Conservation (phyloP, 2,888 invertebrate genomes). For the Autographa gamma region DNA sequence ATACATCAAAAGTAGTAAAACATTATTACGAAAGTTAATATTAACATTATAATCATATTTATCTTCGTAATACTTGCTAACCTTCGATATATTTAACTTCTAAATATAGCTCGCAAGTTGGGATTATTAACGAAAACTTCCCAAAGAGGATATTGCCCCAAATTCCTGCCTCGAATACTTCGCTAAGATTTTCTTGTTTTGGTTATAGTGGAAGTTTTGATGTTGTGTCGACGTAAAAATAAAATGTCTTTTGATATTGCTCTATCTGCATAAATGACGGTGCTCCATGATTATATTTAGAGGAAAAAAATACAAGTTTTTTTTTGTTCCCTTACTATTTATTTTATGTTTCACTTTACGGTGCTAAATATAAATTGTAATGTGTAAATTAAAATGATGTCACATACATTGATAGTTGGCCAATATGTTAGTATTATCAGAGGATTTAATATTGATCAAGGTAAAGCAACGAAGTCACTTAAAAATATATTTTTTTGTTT, state of each 20-base stretch:
- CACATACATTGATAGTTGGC: too few relatives aligned
- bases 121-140: conserved; percentile 44
- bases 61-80: conserved; percentile 24
- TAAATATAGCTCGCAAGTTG: conserved; percentile 31
- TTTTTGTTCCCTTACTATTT: too few relatives aligned
- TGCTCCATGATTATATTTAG: too few relatives aligned
- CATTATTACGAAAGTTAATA: background rate
- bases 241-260: background rate
- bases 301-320: too few relatives aligned
- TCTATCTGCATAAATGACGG: too few relatives aligned
- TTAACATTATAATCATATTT: conserved; percentile 24
- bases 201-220: conserved; percentile 32
- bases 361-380: too few relatives aligned
- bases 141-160: conserved; percentile 16
- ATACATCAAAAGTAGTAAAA: background rate
- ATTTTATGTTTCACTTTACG: too few relatives aligned
- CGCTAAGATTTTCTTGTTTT: conserved; percentile 28
- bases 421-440: too few relatives aligned
- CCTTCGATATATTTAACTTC: conserved; percentile 41
- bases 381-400: too few relatives aligned
- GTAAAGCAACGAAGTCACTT: too few relatives aligned
- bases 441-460: too few relatives aligned
- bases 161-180: conserved; percentile 40
- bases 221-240: conserved; percentile 27
- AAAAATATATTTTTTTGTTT: too few relatives aligned